These are phyloP conservation scores for Ormyrus pomaceus DNA, from an alignment of 2,888 invertebrate species.

Conservation along the genomic window DNA sequence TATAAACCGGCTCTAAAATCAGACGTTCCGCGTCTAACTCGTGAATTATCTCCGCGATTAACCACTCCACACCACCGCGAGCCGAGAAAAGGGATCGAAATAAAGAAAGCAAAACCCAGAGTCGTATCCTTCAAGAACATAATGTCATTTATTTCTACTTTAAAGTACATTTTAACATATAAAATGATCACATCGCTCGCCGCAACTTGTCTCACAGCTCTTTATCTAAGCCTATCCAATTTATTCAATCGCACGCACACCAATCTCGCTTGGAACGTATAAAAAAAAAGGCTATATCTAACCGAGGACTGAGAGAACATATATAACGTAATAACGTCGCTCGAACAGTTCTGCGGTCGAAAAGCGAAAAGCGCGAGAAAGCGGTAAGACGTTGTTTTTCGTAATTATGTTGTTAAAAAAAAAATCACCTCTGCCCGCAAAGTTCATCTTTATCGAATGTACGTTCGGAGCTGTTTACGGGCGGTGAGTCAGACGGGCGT, in stretches of 20 bases:
- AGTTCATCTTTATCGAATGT: too few relatives aligned
- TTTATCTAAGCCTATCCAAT: background rate
- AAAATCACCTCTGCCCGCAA: too few relatives aligned
- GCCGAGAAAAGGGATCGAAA: background rate
- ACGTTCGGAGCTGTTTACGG: too few relatives aligned
- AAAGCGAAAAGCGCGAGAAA: background rate
- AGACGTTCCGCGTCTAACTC: background rate
- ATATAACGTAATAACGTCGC: background rate
- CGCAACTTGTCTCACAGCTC: conserved; percentile 1
- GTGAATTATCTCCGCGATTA: background rate
- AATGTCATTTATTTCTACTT: conserved; percentile 60
- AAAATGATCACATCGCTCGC: conserved; percentile 61
- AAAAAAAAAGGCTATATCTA: too few relatives aligned
- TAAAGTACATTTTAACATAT: conserved; percentile 64
- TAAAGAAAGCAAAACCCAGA: background rate
- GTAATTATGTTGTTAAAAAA: too few relatives aligned
- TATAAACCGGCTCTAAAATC: background rate
- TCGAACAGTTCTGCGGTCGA: background rate
- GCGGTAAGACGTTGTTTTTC: too few relatives aligned
- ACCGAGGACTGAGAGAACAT: background rate
- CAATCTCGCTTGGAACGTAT: too few relatives aligned
- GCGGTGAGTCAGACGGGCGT: too few relatives aligned
- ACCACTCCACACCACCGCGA: background rate
- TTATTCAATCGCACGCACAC: too few relatives aligned
- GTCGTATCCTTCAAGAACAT: conserved; percentile 28